Conservation (phyloP, 2,797 vertebrate genomes). For the Otolemur crassicaudatus region DNA sequence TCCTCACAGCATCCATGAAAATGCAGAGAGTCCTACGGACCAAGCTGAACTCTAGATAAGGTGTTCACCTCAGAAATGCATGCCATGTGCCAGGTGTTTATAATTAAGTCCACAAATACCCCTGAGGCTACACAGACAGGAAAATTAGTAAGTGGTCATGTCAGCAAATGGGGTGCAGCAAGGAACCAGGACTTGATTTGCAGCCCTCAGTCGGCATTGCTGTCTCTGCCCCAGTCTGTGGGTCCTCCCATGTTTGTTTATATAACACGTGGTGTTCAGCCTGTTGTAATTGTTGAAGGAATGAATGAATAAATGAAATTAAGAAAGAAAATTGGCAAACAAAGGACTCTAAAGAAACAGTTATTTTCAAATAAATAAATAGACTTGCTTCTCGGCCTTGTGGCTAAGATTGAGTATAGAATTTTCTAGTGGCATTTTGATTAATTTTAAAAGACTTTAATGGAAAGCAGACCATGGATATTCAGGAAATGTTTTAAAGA, state of each 20-base stretch:
- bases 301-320: background rate
- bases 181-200: background rate
- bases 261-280: background rate
- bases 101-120: background rate
- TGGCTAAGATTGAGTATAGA: no score
- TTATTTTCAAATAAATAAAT: constrained; percentile 41
- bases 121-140: background rate
- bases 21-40: background rate
- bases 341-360: constrained; percentile 12
- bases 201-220: background rate
- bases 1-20: background rate
- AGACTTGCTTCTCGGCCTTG: background rate
- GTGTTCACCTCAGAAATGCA: background rate
- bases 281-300: background rate
- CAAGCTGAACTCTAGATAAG: background rate
- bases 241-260: background rate
- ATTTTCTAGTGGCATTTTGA: background rate
- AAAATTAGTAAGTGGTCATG: background rate
- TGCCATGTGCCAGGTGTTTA: background rate
- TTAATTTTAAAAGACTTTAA: constrained; percentile 26
- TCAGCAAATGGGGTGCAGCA: background rate
- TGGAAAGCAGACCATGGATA: background rate
- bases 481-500: background rate
- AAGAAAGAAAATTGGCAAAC: background rate
- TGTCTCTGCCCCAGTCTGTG: background rate